phyloP scores from a whole-genome alignment of 1,140 invertebrate genomes.

The Drosophila sechellia region DNA sequence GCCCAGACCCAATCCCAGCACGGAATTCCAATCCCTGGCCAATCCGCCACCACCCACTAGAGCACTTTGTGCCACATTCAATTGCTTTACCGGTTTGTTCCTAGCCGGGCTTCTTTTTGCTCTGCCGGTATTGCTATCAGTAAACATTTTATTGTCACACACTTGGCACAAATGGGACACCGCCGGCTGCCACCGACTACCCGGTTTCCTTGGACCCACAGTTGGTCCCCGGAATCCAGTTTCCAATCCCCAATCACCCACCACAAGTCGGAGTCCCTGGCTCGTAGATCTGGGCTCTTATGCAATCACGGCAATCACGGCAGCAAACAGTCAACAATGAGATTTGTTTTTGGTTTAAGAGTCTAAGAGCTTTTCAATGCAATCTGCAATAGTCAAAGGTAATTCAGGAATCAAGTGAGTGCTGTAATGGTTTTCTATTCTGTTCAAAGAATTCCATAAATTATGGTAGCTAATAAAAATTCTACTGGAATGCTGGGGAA shows the following conservation, averaged over 20 bases:
- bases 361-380: conserved; percentile 51
- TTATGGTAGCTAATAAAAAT: conserved; percentile 39
- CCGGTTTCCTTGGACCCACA: conserved; percentile 17
- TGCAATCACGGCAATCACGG: conserved; percentile 75
- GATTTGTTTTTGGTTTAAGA: conserved; percentile 68
- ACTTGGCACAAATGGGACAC: conserved; percentile 78
- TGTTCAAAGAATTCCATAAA: conserved; percentile 37
- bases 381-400: conserved; percentile 45
- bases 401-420: conserved; percentile 36
- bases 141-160: conserved; percentile 83
- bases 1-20: conserved; percentile 11
- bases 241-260: background rate
- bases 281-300: conserved; percentile 67
- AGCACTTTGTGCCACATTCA: conserved; percentile 79
- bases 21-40: conserved; percentile 24
- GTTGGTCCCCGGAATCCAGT: background rate
- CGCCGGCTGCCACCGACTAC: conserved; percentile 35
- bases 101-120: conserved; percentile 14
- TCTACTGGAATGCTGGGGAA: conserved; percentile 4
- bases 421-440: conserved; percentile 38
- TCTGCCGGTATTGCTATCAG: conserved; percentile 66
- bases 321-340: conserved; percentile 74
- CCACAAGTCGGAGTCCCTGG: conserved; percentile 10
- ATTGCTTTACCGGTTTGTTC: conserved; percentile 63
- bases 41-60: conserved; percentile 42